A percentile compares a stretch with the other conserved stretches of the same genome.
These are phyloP conservation scores for Euthynnus affinis DNA, from an alignment of 2,797 vertebrate genomes.

Conservation along the genomic window DNA sequence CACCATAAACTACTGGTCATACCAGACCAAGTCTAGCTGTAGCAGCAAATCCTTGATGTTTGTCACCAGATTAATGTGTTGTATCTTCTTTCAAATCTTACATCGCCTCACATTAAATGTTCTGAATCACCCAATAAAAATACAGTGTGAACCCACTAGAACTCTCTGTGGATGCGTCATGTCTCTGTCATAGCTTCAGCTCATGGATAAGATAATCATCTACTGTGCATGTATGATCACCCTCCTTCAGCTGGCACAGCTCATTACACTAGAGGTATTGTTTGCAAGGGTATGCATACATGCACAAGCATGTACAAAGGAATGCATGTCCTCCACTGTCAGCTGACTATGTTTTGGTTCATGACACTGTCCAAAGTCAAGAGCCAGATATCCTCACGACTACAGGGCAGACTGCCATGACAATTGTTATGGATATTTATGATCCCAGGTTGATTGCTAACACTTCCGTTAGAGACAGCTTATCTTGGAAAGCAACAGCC, in stretches of 20 bases:
- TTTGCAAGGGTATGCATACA: conserved; percentile 31
- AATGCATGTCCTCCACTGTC: conserved; percentile 13
- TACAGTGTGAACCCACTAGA: neutral
- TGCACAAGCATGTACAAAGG: conserved; percentile 23
- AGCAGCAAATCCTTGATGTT: neutral
- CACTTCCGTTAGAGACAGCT: too few species aligned
- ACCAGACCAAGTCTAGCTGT: too few species aligned
- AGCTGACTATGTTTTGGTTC: conserved; percentile 26
- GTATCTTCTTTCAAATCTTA: neutral
- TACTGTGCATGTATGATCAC: conserved; percentile 34
- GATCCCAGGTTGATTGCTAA: too few species aligned
- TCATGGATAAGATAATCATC: conserved; percentile 55
- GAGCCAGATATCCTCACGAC: too few species aligned
- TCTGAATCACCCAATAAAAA: neutral
- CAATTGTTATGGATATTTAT: too few species aligned
- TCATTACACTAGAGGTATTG: conserved; percentile 61
- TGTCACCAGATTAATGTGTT: neutral
- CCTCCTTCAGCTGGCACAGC: conserved; percentile 25
- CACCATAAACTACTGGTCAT: too few species aligned
- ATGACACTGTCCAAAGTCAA: conserved; percentile 1
- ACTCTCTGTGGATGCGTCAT: neutral
- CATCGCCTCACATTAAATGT: neutral
- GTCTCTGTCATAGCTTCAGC: conserved; percentile 35
- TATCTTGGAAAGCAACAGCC: too few species aligned
- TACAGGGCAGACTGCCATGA: too few species aligned